phyloP scores from a whole-genome alignment of 2,888 invertebrate genomes.

The Agriopis leucophaearia region DNA sequence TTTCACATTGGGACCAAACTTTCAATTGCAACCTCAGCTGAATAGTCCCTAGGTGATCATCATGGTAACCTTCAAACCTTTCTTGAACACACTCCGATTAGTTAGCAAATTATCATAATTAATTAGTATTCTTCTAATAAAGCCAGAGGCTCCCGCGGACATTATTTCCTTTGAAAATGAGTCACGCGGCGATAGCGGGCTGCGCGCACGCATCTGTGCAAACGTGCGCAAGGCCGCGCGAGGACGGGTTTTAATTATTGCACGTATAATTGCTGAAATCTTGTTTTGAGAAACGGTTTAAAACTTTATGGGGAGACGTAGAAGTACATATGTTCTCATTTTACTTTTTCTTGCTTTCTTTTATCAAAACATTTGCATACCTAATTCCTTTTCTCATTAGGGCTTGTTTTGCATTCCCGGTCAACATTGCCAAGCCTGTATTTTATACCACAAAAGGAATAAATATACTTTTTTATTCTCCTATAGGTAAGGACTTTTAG shows the following conservation, averaged over 20 bases:
- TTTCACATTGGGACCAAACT: background rate
- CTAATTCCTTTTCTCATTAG: background rate
- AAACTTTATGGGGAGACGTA: background rate
- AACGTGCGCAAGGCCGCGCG: constrained; percentile 72
- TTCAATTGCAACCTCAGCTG: background rate
- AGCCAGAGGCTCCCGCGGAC: constrained; percentile 27
- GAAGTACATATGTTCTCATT: background rate
- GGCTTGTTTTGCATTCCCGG: background rate
- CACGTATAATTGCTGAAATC: constrained; percentile 42
- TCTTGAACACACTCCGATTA: constrained; percentile 1
- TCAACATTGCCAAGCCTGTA: background rate
- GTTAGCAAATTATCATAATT: constrained; percentile 35
- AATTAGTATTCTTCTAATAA: constrained; percentile 41
- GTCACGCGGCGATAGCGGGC: constrained; percentile 52
- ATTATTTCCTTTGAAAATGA: constrained; percentile 49
- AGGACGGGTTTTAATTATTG: constrained; percentile 67
- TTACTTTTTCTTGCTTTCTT: background rate
- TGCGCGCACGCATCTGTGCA: constrained; percentile 69
- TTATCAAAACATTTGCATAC: background rate
- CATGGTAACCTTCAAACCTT: constrained; percentile 6
- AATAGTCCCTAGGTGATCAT: constrained; percentile 1
- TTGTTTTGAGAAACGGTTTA: constrained; percentile 23
- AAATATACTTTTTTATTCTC: background rate
- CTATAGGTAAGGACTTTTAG: background rate
- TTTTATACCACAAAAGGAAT: background rate